Base-by-base conservation (phyloP, 2,888 invertebrate genomes). In the Pachymerium ferrugineum region DNA sequence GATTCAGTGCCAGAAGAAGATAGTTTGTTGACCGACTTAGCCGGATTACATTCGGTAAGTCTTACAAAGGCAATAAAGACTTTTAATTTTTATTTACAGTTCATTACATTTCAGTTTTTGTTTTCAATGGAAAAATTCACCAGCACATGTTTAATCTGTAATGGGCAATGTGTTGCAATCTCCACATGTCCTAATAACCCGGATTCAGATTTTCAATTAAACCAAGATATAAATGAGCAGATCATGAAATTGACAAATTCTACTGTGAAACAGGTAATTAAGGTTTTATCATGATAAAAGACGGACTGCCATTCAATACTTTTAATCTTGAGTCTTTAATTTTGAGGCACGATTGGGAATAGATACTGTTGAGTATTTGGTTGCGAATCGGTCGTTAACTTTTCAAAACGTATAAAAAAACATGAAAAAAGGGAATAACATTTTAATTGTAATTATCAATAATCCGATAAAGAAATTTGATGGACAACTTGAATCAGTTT, bases 241-340 rank as follows among this genome's bases (percentile, higher is more conserved):
- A 33, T 70, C 16, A 19, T 70, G 19, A 35, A 25, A 25, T 30
- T 29, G 70, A 19, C 16, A 1, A 16, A 70, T 8, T 30, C 16
- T 19, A 31, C 31, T 14, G 12, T 70, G 2, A 70, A 70, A 70
- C 70, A 70, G 70, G 70, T 70, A 25, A n/a, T 35, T 35, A 35
- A 12, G 38, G 12, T 12, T 35, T 35, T 35, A 35, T 35, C 38
- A 35, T 35, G 12, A 10, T 35, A 12, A 10, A 35, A 35, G 12
- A 10, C 38, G 12, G 12, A 35, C 38, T 35, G 12, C 12, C 10
- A 35, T 35, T 12, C 38, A 12, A 35, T 12, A 35, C 10, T 35
- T 35, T 35, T 10, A 35, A 12, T n/a, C n/a, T n/a, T n/a, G n/a
- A n/a, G n/a, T n/a, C n/a, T n/a, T n/a, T n/a, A n/a, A n/a, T n/a